These are phyloP conservation scores for Drosophila setosimentum DNA, from an alignment of 2,888 invertebrate species.

Conservation along the genomic window DNA sequence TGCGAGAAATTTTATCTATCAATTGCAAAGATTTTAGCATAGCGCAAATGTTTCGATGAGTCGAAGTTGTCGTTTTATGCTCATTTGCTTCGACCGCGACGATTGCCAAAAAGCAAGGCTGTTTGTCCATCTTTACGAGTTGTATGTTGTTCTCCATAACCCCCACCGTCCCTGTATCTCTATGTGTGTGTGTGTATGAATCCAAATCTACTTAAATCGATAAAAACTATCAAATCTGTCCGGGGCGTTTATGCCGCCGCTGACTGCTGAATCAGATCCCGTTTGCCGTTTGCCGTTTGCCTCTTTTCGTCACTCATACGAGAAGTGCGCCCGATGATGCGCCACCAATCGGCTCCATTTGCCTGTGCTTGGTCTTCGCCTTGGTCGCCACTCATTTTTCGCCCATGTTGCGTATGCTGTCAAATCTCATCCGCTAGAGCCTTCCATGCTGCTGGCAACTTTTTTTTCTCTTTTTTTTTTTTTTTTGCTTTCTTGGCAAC, in stretches of 20 bases:
- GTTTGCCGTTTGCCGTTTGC: slow-evolving; percentile 38
- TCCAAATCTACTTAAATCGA: slow-evolving; percentile 78
- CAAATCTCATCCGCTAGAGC: slow-evolving; percentile 76
- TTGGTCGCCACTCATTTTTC: slow-evolving; percentile 74
- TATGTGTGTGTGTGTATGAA: slow-evolving; percentile 40
- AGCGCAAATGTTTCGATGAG: slow-evolving; percentile 15
- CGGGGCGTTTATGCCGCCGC: slow-evolving; percentile 67
- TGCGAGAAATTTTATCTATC: slow-evolving; percentile 7
- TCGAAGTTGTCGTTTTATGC: slow-evolving; percentile 35
- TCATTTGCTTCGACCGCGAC: slow-evolving; percentile 59
- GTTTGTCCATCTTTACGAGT: slow-evolving; percentile 23
- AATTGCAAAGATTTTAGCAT: slow-evolving; percentile 5
- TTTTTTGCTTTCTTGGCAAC: slow-evolving; percentile 50
- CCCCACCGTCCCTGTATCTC: neutral
- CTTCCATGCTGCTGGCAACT: slow-evolving; percentile 58
- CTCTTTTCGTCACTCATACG: slow-evolving; percentile 72
- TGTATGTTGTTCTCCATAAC: neutral
- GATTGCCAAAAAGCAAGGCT: slow-evolving; percentile 69
- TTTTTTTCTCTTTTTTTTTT: slow-evolving; percentile 20
- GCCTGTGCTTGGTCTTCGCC: slow-evolving; percentile 23
- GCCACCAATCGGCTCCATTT: slow-evolving; percentile 33
- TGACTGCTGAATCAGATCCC: slow-evolving; percentile 31
- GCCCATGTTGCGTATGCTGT: slow-evolving; percentile 80
- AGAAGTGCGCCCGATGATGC: slow-evolving; percentile 70
- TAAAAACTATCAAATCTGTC: slow-evolving; percentile 80